Evolutionary conservation across 2,797 vertebrate species (phyloP).

Genomic region (Sandelia bainsii): DNA sequence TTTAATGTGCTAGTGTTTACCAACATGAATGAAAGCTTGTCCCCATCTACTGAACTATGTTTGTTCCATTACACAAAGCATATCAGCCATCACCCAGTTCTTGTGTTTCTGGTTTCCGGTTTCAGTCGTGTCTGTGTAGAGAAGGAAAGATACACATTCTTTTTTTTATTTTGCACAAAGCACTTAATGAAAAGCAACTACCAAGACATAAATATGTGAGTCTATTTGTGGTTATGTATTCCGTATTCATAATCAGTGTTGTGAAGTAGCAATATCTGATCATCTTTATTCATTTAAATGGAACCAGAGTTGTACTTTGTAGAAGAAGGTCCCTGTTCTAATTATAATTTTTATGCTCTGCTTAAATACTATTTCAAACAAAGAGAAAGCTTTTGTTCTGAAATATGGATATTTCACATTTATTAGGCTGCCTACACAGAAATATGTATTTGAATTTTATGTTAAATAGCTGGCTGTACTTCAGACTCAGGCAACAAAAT

Average conservation of each 20-base stretch:
- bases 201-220: slow-evolving; percentile 37
- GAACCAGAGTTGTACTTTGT: slow-evolving; percentile 23
- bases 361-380: slow-evolving; percentile 33
- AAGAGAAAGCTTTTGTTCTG: slow-evolving; percentile 30
- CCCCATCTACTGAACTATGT: slow-evolving; percentile 52
- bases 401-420: slow-evolving; percentile 48
- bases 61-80: slow-evolving; percentile 60
- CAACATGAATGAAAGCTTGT: slow-evolving; percentile 60
- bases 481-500: slow-evolving; percentile 45
- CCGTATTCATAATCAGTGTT: slow-evolving; percentile 51
- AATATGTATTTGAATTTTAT: slow-evolving; percentile 38
- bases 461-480: slow-evolving; percentile 35
- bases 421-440: slow-evolving; percentile 14
- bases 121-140: slow-evolving; percentile 31
- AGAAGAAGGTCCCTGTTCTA: slow-evolving; percentile 22
- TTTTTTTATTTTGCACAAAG: slow-evolving; percentile 79
- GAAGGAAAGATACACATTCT: slow-evolving; percentile 49
- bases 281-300: slow-evolving; percentile 29
- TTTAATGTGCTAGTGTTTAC: slow-evolving; percentile 75
- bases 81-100: slow-evolving; percentile 43
- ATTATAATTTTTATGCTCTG: slow-evolving; percentile 36
- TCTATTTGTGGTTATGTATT: slow-evolving; percentile 32
- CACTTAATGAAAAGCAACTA: slow-evolving; percentile 78
- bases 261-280: slow-evolving; percentile 26
- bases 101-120: slow-evolving; percentile 41